phyloP scores from a whole-genome alignment of 2,888 invertebrate genomes.

The Pachliopta kotzebuea region DNA sequence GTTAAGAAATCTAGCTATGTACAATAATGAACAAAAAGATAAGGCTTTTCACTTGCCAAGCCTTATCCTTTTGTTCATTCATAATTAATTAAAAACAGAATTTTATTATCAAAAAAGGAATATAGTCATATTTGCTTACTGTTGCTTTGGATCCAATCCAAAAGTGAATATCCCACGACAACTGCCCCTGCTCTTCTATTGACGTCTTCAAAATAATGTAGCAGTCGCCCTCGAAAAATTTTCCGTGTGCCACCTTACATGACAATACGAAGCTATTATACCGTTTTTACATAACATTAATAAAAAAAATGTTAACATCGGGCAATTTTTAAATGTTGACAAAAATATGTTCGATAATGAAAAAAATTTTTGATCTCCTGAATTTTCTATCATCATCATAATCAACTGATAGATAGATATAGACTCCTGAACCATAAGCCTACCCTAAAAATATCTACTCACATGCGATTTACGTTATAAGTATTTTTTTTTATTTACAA shows the following conservation, averaged over 20 bases:
- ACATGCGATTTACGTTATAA: too few relatives aligned
- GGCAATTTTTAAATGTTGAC: too few relatives aligned
- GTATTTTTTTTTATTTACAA: too few relatives aligned
- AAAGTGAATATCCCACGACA: conserved; percentile 98
- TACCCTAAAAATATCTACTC: too few relatives aligned
- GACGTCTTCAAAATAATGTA: conserved; percentile 97
- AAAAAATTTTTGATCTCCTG: too few relatives aligned
- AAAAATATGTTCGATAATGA: too few relatives aligned
- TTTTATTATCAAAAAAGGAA: background rate
- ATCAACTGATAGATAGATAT: too few relatives aligned
- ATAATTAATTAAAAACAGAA: background rate
- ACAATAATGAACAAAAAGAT: too few relatives aligned
- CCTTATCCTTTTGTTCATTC: background rate
- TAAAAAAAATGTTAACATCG: background rate
- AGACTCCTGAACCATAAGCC: too few relatives aligned
- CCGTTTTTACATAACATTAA: background rate
- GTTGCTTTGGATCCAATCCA: conserved; percentile 99
- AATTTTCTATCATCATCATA: too few relatives aligned
- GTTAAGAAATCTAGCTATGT: too few relatives aligned
- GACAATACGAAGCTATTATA: background rate
- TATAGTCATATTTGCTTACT: conserved; percentile 74
- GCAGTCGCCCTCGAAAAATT: conserved; percentile 99
- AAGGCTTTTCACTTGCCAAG: too few relatives aligned
- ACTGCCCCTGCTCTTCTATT: conserved; percentile 89
- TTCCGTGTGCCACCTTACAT: conserved; percentile 89